Evolutionary conservation across 2,888 invertebrate genomes (phyloP).

Genomic region (Zeuzera pyrina): DNA sequence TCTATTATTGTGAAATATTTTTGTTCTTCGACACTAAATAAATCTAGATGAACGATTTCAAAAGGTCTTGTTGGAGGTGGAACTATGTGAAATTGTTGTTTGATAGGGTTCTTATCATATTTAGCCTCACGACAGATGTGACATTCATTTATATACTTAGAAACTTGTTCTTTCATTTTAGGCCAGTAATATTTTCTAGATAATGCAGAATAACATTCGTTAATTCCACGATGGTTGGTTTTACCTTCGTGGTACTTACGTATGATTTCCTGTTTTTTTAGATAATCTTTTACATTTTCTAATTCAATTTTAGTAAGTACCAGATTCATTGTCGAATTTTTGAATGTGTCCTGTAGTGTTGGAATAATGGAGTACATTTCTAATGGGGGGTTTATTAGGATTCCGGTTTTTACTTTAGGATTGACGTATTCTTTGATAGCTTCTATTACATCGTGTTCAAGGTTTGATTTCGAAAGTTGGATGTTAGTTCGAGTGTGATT

Average conservation of each 20-base stretch:
- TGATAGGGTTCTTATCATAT: constrained; percentile 17
- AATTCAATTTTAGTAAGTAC: constrained; percentile 15
- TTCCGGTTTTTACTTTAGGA: constrained; percentile 19
- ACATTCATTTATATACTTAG: too few relatives aligned
- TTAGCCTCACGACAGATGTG: constrained; percentile 11
- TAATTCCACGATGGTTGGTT: constrained; percentile 12
- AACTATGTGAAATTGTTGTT: constrained; percentile 8
- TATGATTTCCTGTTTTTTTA: constrained; percentile 19
- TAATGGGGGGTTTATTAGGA: constrained; percentile 14
- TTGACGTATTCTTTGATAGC: constrained; percentile 20
- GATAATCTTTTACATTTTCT: constrained; percentile 18
- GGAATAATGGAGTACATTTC: constrained; percentile 16
- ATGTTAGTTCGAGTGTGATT: constrained; percentile 13
- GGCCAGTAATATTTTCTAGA: constrained; percentile 20
- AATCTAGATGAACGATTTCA: constrained; percentile 4
- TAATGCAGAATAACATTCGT: constrained; percentile 13
- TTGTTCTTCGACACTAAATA: constrained; percentile 6
- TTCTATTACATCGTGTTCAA: constrained; percentile 17
- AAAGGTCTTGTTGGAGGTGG: constrained; percentile 6
- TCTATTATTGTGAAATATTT: constrained; percentile 10
- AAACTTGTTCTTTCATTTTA: constrained; percentile 18
- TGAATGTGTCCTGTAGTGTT: constrained; percentile 17
- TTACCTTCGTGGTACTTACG: constrained; percentile 18
- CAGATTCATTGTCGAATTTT: constrained; percentile 17
- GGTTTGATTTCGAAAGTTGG: constrained; percentile 14